A percentile compares a stretch with the other conserved stretches of the same genome.
These are phyloP conservation scores for Spialia ferax DNA, from an alignment of 2,888 invertebrate species.

Conservation along the genomic window DNA sequence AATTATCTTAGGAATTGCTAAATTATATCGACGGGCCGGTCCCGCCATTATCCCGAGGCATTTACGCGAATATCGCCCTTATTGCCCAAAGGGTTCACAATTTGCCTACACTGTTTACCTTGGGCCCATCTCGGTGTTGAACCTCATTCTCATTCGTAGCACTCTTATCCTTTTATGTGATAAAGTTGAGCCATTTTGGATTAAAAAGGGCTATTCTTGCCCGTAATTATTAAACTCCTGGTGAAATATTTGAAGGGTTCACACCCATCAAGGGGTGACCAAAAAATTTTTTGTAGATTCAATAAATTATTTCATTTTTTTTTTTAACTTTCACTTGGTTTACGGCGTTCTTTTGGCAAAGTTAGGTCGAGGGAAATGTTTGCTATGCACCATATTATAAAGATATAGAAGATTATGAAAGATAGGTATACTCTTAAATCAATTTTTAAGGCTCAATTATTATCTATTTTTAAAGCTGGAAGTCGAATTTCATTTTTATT, in stretches of 20 bases:
- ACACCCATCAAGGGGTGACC: background rate
- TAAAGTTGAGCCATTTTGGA: constrained; percentile 31
- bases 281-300: background rate
- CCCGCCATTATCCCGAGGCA: constrained; percentile 37
- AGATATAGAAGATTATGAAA: too few species aligned
- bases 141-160: constrained; percentile 14
- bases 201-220: constrained; percentile 27
- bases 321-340: too few species aligned
- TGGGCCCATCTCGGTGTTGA: constrained; percentile 6
- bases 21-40: constrained; percentile 41
- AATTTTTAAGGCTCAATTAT: too few species aligned
- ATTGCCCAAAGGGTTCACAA: constrained; percentile 37
- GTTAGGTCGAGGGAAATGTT: too few species aligned
- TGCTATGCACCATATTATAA: too few species aligned
- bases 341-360: too few species aligned
- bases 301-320: background rate
- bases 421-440: too few species aligned
- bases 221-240: constrained; percentile 11
- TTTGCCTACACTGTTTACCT: constrained; percentile 29
- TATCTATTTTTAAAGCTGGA: too few species aligned
- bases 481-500: too few species aligned
- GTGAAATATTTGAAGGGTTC: constrained; percentile 11
- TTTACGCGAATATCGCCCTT: constrained; percentile 27
- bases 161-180: constrained; percentile 26
- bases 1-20: constrained; percentile 46